Conservation (phyloP, 2,888 invertebrate genomes). For the Cerastis rubricosa region DNA sequence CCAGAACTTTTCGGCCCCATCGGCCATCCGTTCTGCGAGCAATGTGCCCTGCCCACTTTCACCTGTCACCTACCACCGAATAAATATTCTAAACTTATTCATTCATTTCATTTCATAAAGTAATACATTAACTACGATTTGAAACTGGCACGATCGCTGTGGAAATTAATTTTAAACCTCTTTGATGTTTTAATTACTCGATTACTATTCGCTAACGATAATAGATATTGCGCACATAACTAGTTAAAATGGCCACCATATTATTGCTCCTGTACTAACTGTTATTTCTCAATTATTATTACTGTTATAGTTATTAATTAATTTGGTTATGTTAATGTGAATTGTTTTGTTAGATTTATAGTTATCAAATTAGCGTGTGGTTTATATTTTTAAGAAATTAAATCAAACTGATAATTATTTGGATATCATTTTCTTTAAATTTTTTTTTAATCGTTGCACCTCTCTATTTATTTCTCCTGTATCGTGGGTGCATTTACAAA, state of each 20-base stretch:
- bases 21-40: too few species aligned
- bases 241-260: conserved; percentile 7
- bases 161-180: conserved; percentile 37
- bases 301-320: conserved; percentile 14
- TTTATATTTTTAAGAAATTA: not conserved
- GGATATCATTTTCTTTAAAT: too few species aligned
- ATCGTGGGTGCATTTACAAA: too few species aligned
- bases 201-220: conserved; percentile 31
- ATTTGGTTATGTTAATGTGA: not conserved
- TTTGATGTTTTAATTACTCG: conserved; percentile 29
- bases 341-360: not conserved
- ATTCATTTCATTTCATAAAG: not conserved
- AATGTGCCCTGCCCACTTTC: too few species aligned
- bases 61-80: not conserved
- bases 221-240: not conserved
- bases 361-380: not conserved
- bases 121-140: conserved; percentile 9
- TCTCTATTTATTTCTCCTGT: too few species aligned
- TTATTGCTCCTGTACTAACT: not conserved
- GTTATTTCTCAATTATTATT: conserved; percentile 18
- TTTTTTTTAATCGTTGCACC: too few species aligned
- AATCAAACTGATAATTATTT: not conserved
- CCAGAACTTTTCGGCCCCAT: too few species aligned
- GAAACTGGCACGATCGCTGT: conserved; percentile 3
- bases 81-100: not conserved